A percentile compares a stretch with the other conserved stretches of the same genome.
Conservation (phyloP, 2,888 invertebrate genomes). For the Eupeodes luniger region DNA sequence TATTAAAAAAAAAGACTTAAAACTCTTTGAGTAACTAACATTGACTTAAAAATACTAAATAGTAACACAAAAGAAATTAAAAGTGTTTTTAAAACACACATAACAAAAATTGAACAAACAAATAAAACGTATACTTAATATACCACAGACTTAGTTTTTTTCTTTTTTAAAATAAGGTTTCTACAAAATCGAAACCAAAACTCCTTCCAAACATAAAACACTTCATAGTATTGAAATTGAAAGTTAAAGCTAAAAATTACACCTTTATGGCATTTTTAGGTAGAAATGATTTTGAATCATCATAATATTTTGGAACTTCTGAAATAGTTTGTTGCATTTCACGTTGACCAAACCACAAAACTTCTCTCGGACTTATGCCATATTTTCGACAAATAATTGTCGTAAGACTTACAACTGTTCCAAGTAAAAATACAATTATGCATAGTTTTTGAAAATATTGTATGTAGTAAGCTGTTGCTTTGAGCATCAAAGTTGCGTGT, state of each 20-base stretch:
- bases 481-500: constrained; percentile 22
- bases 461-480: constrained; percentile 50
- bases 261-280: constrained; percentile 35
- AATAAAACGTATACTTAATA: not conserved
- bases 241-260: constrained; percentile 9
- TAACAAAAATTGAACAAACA: not conserved
- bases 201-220: no score
- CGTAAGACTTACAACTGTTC: constrained; percentile 18
- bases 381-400: constrained; percentile 41
- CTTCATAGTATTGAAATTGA: not conserved
- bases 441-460: constrained; percentile 59
- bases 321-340: constrained; percentile 63
- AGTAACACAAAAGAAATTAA: not conserved
- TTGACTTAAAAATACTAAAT: not conserved
- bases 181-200: constrained; percentile 31
- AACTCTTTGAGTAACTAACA: not conserved
- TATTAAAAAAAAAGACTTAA: not conserved
- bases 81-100: not conserved
- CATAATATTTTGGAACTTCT: constrained; percentile 47
- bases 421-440: constrained; percentile 35
- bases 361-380: constrained; percentile 27
- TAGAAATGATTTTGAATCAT: constrained; percentile 48
- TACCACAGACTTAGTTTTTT: constrained; percentile 16
- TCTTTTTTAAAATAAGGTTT: not conserved
- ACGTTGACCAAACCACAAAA: constrained; percentile 14